phyloP scores from a whole-genome alignment of 2,797 vertebrate species.

The Hoplostethus atlanticus region DNA sequence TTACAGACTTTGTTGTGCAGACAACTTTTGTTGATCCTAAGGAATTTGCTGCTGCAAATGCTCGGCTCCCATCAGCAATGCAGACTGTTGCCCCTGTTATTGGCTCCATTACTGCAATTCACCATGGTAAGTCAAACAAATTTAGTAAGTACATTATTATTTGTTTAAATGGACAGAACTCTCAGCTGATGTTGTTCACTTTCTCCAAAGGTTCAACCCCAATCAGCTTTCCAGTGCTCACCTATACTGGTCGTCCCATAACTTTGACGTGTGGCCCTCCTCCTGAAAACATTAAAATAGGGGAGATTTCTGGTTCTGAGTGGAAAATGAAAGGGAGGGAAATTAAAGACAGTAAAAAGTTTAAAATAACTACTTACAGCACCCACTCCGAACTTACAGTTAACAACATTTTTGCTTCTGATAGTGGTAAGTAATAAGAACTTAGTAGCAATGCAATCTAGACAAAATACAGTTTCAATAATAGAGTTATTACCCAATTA shows the following conservation, averaged over 20 bases:
- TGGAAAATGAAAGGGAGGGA: slow-evolving; percentile 59
- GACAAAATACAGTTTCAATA: not conserved
- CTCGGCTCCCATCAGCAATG: slow-evolving; percentile 42
- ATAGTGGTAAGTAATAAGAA: slow-evolving; percentile 70
- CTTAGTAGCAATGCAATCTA: not conserved
- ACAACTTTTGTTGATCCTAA: slow-evolving; percentile 25
- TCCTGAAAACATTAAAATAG: not conserved
- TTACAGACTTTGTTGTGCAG: slow-evolving; percentile 73
- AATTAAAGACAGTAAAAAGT: slow-evolving; percentile 6
- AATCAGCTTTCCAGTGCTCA: fast-evolving
- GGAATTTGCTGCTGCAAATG: slow-evolving; percentile 69
- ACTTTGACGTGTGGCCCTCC: slow-evolving; percentile 45
- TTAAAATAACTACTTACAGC: not conserved
- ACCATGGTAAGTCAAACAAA: slow-evolving; percentile 54
- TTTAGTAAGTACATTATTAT: not conserved
- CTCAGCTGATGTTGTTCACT: not conserved
- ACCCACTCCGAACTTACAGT: slow-evolving; percentile 43
- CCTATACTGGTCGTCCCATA: slow-evolving; percentile 52
- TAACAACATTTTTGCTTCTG: slow-evolving; percentile 6
- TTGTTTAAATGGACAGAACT: not conserved
- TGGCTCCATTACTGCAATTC: not conserved
- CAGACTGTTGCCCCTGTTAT: slow-evolving; percentile 30
- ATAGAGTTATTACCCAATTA: not conserved
- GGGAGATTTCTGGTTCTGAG: fast-evolving
- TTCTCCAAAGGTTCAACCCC: slow-evolving; percentile 23